A percentile compares a stretch with the other conserved stretches of the same genome.
Evolutionary conservation across 2,113 vertebrate genomes (phyloP).

Genomic region (Orycteropus afer): DNA sequence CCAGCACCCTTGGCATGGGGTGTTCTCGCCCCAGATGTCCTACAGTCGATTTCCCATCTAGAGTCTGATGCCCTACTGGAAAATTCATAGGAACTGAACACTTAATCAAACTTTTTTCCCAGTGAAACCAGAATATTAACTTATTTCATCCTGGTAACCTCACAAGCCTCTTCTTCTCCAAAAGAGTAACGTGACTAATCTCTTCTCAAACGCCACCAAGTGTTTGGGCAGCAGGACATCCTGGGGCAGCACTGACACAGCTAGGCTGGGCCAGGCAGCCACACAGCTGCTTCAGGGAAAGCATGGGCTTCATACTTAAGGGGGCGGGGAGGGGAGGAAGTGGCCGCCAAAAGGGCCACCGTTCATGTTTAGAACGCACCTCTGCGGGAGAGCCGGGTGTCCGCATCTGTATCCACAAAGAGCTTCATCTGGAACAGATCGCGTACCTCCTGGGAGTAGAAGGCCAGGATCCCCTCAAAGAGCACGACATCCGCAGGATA

Average conservation of each 20-base stretch:
- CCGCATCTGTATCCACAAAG: constrained; percentile 97
- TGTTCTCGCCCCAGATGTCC: background rate
- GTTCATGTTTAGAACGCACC: constrained; percentile 81
- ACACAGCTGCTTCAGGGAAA: background rate
- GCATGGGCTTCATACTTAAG: no score
- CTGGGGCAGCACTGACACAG: background rate
- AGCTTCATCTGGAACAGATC: constrained; percentile 99
- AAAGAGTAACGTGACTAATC: constrained; percentile 19
- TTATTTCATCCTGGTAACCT: background rate
- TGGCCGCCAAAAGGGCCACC: background rate
- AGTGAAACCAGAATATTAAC: background rate
- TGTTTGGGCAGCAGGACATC: background rate
- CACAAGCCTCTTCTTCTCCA: background rate
- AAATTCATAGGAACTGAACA: background rate
- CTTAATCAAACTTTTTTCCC: background rate
- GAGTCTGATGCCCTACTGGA: background rate
- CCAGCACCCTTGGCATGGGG: background rate
- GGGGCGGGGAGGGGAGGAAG: no score
- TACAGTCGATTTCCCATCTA: background rate
- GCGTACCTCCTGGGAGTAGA: constrained; percentile 96
- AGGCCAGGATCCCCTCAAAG: constrained; percentile 97
- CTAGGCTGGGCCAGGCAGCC: background rate
- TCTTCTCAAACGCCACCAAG: constrained; percentile 25
- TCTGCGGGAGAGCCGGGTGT: constrained; percentile 96
- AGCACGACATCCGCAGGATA: constrained; percentile 98